Conservation (phyloP, 1,140 invertebrate genomes). For the Monochamus saltuarius region DNA sequence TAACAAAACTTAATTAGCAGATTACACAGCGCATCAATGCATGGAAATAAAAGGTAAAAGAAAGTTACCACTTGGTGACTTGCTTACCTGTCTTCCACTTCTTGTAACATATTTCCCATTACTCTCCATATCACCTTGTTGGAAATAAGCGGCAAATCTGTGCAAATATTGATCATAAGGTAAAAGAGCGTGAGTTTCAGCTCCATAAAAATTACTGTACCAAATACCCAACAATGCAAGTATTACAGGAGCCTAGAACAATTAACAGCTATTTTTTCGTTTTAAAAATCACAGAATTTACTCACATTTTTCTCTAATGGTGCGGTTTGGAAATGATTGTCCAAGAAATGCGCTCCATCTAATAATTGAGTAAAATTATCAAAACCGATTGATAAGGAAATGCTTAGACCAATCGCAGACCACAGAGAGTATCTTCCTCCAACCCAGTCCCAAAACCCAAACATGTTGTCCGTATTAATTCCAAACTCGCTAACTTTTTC, state of each 20-base stretch:
- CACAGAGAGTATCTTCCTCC: slow-evolving; percentile 97
- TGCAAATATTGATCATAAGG: slow-evolving; percentile 99
- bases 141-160: slow-evolving; percentile 98
- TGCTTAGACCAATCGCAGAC: slow-evolving; percentile 98
- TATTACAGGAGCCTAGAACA: slow-evolving; percentile 84
- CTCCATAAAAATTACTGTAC: slow-evolving; percentile 94
- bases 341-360: slow-evolving; percentile 89
- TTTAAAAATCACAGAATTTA: not conserved
- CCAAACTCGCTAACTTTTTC: slow-evolving; percentile 95
- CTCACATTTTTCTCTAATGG: slow-evolving; percentile 94
- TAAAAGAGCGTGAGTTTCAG: slow-evolving; percentile 93
- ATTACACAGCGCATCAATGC: too few relatives aligned
- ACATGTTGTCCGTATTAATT: slow-evolving; percentile 97
- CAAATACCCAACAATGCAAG: slow-evolving; percentile 93
- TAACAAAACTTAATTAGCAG: too few relatives aligned
- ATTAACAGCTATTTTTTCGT: slow-evolving; percentile 4
- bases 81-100: slow-evolving; percentile 68
- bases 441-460: slow-evolving; percentile 99
- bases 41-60: too few relatives aligned
- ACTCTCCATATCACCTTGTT: slow-evolving; percentile 99
- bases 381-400: slow-evolving; percentile 90
- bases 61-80: too few relatives aligned
- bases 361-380: slow-evolving; percentile 94
- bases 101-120: slow-evolving; percentile 96
- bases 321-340: slow-evolving; percentile 87